Evolutionary conservation across 2,113 vertebrate genomes (phyloP), one percentile per base, ranked within the genome.

Genomic region (Nanger granti): DNA sequence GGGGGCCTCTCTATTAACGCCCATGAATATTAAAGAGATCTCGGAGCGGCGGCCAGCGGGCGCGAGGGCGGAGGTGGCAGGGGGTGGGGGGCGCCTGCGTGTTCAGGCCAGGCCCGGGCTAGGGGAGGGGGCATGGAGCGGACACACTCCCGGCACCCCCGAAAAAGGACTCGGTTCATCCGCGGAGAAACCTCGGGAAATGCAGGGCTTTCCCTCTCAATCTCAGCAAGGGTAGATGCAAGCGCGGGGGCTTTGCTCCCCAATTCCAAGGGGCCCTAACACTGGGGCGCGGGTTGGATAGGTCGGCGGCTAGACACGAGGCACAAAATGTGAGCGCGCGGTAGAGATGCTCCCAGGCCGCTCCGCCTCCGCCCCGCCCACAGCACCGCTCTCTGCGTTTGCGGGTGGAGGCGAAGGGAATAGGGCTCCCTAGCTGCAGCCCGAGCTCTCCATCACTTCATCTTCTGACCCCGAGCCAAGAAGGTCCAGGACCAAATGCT

Each of bases 1-100:
- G 98, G 99, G 98, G 98, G 99, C 98, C 98, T 99, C 99, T 99
- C 99, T 99, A 99, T 99, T 99, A 99, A 99, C 99, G 99, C 94
- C 99, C 99, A 99, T 99, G 99, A 99, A 99, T 99, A 99, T 99
- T 99, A 99, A 99, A 99, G 99, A 99, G 98, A 96, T 98, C 96
- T 97, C 97, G 69, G 97, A 98, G 98, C 54, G 9, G 98, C 22
- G 89, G 96, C 85, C 94, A 28, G 29, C 80, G 54, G 95, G 87
- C 26, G 88, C 41, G 55, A 17, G 92, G 29, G 62, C 62, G 62
- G 62, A 64, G 62, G 62, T 31, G 62, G 62, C 5, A 41, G 13
- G 60, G 29, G 62, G 59, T 5, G 4, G 0, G 15, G 15, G 3
- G 95, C 13, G 91, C 96, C 91, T 15, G 91, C n/a, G 47, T 64